phyloP scores from a whole-genome alignment of 1,140 invertebrate species.

The Heliconius hewitsoni region DNA sequence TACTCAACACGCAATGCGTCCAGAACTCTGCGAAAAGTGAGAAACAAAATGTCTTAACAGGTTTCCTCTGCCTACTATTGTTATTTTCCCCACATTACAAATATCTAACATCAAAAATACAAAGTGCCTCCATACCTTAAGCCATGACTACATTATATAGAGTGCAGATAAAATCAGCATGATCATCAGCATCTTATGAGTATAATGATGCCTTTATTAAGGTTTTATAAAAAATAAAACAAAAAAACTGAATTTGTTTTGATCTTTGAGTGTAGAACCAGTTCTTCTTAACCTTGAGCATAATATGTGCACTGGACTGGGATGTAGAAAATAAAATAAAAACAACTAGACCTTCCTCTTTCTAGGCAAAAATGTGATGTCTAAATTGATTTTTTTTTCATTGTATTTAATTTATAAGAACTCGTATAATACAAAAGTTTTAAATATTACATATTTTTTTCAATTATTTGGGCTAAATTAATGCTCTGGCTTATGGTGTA shows the following conservation, averaged over 20 bases:
- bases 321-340: conserved; percentile 1
- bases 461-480: too few species aligned
- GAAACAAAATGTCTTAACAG: too few species aligned
- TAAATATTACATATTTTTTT: too few species aligned
- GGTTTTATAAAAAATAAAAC: background rate
- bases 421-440: background rate
- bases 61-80: too few species aligned
- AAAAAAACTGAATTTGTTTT: conserved; percentile 19
- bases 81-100: too few species aligned
- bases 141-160: background rate
- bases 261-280: conserved; percentile 20
- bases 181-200: background rate
- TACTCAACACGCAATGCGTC: too few species aligned
- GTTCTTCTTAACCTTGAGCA: conserved; percentile 13
- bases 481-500: too few species aligned
- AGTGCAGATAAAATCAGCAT: background rate
- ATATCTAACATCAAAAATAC: background rate
- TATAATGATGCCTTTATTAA: conserved; percentile 6
- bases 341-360: background rate
- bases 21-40: too few species aligned
- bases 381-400: too few species aligned
- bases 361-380: background rate
- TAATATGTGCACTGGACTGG: background rate
- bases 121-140: background rate
- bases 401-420: background rate